Percentiles rank a stretch among this genome's conserved stretches.
These are phyloP conservation scores for Apostichopus parvimensis DNA, from an alignment of 35 echinoderm and acorn worm species.

Conservation along the genomic window DNA sequence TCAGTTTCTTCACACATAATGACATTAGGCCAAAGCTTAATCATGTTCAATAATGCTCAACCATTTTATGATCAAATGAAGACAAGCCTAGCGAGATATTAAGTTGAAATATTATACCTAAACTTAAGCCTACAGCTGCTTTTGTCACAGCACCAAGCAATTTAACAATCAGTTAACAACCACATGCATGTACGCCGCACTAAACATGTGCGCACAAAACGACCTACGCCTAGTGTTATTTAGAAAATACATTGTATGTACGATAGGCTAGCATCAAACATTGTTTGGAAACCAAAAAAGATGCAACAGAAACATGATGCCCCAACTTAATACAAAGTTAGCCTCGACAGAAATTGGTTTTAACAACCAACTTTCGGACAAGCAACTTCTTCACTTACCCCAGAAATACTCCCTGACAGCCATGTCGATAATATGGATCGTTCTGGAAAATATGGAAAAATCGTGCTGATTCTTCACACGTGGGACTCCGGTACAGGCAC, in stretches of 20 bases:
- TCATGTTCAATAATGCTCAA: too few relatives aligned
- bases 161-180: too few relatives aligned
- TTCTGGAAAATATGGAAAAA: not conserved
- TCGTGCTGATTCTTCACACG: not conserved
- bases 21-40: too few relatives aligned
- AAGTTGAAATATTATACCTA: too few relatives aligned
- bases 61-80: too few relatives aligned
- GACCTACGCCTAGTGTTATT: not conserved
- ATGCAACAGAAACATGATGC: not conserved
- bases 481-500: not conserved
- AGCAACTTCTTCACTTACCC: conserved; percentile 42
- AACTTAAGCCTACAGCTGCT: too few relatives aligned
- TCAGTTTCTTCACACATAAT: too few relatives aligned
- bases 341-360: not conserved
- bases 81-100: too few relatives aligned
- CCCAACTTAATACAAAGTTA: not conserved
- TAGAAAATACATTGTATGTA: not conserved
- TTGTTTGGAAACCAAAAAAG: not conserved
- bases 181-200: too few relatives aligned
- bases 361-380: not conserved
- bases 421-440: not conserved
- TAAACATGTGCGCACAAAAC: too few relatives aligned
- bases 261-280: not conserved
- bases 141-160: too few relatives aligned
- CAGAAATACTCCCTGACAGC: conserved; percentile 61